Conservation (phyloP, 2,888 invertebrate species). For the Pollenia angustigena region DNA sequence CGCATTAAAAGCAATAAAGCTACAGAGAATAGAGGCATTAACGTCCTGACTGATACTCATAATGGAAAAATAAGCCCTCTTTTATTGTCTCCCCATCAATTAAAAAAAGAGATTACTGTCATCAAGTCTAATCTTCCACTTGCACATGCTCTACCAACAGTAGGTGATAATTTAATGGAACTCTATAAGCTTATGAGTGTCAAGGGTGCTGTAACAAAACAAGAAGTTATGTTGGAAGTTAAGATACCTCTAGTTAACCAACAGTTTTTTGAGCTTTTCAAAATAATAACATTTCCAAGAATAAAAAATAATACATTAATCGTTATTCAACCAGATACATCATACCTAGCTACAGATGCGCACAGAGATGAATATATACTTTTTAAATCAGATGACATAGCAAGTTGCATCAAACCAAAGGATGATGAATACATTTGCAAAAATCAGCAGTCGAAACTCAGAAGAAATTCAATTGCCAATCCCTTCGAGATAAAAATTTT, state of each 20-base stretch:
- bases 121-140: conserved; percentile 30
- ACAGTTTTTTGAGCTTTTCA: no score
- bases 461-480: no score
- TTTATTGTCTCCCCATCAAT: conserved; percentile 18
- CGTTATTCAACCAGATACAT: conserved; percentile 14
- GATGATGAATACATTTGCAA: not conserved
- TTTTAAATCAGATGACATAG: not conserved
- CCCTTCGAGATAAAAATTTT: no score
- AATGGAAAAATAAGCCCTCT: conserved; percentile 36
- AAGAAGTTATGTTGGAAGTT: conserved; percentile 13
- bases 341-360: conserved; percentile 16
- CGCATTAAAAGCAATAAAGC: conserved; percentile 14
- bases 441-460: no score
- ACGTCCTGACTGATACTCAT: conserved; percentile 27
- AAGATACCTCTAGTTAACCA: conserved; percentile 11
- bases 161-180: not conserved
- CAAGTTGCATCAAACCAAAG: not conserved
- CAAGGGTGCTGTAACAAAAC: no score
- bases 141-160: not conserved
- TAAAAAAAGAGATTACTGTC: not conserved
- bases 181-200: conserved; percentile 25
- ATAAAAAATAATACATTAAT: conserved; percentile 3
- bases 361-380: conserved; percentile 13
- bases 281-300: no score
- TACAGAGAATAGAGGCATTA: conserved; percentile 21